Evolutionary conservation across 2,113 vertebrate genomes (phyloP), one percentile per base, ranked within the genome.

Genomic region (Todiramphus chloris): DNA sequence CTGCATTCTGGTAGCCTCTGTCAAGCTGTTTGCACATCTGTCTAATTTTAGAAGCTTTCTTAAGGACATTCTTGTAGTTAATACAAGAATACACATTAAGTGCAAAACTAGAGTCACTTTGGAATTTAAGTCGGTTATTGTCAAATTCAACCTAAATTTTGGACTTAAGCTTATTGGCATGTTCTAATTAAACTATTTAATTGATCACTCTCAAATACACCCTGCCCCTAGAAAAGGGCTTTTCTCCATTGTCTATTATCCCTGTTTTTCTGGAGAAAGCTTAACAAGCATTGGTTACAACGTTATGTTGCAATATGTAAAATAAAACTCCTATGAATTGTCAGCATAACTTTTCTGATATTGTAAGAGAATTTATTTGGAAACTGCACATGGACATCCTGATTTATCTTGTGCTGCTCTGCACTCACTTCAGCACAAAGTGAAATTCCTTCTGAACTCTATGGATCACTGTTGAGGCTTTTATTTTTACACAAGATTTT

Each of bases 1-100:
- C 67, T 83, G 88, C 78, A 83, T n/a, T 73, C 92, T 97, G 92
- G 92, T 92, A 92, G 94, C 85, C 72, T 94, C 92, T 92, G 92
- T 93, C 55, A 78, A 88, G 80, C 62, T 94, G 87, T 91, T 93
- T 76, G 85, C 76, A 91, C 67, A 83, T 91, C 75, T 77, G 87
- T 44, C 76, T 91, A 89, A 93, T 41, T 92, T 86, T 31, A 44
- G 44, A 80, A 63, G 85, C 81, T 89, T 89, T 60, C 87, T 85
- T 80, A 80, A 90, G 31, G 72, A 56, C 72, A 92, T 67, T 73
- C 19, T 75, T 86, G 82, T 64, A 66, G 83, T 93, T 63, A 51
- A 90, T 8, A 11, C 5, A 50, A 74, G 24, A 66, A 77, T 69
- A 95, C 69, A 83, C 83, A 73, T 5, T 3, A 23, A 93, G 25